phyloP scores from a whole-genome alignment of 2,113 vertebrate species.

The Bos taurus region DNA sequence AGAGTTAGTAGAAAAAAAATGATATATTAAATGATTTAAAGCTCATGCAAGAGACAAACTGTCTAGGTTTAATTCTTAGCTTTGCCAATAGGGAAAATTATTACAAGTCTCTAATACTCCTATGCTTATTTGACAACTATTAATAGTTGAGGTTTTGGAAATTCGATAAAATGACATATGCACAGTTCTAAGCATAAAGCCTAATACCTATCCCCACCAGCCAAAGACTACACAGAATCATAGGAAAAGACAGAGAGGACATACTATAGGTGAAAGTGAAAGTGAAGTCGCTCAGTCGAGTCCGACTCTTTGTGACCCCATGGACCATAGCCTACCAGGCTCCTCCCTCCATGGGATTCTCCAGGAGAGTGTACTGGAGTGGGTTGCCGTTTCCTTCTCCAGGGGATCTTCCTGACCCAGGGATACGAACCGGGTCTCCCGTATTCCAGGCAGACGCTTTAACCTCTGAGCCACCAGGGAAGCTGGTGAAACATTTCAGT shows the following conservation, averaged over 20 bases:
- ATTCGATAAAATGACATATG: background rate
- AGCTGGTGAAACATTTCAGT: too few species aligned
- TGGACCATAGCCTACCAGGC: too few species aligned
- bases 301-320: too few species aligned
- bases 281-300: too few species aligned
- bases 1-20: background rate
- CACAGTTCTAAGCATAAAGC: background rate
- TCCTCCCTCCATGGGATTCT: too few species aligned
- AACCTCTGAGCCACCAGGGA: too few species aligned
- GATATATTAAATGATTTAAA: background rate
- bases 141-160: background rate
- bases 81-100: background rate
- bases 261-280: too few species aligned
- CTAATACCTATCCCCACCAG: background rate
- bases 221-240: background rate
- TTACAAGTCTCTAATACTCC: background rate
- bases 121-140: background rate
- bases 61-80: background rate
- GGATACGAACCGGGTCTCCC: too few species aligned
- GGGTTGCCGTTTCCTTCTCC: too few species aligned
- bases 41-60: background rate
- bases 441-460: too few species aligned
- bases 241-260: background rate
- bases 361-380: too few species aligned
- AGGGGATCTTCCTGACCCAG: too few species aligned